These are phyloP conservation scores for Parapristionchus giblindavisi DNA, from an alignment of 2,888 invertebrate genomes.

Conservation along the genomic window DNA sequence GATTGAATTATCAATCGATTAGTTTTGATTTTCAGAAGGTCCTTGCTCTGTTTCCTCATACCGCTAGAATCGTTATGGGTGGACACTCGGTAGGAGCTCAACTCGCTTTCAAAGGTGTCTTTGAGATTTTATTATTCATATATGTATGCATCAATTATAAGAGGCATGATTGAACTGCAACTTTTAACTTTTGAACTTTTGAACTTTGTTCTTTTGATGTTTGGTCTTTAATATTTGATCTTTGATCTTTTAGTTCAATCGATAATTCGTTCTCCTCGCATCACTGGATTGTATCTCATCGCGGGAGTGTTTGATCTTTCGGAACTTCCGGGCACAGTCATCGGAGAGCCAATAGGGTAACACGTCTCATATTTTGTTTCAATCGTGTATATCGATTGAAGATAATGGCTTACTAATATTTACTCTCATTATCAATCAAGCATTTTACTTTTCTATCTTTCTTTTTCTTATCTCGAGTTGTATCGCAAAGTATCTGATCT, in stretches of 20 bases:
- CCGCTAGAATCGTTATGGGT: slow-evolving; percentile 22
- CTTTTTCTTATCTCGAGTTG: too few relatives aligned
- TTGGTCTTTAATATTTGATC: too few relatives aligned
- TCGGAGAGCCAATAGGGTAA: slow-evolving; percentile 31
- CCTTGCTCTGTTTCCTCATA: not conserved
- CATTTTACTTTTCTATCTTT: too few relatives aligned
- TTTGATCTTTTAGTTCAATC: too few relatives aligned
- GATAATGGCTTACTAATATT: not conserved
- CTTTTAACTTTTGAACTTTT: too few relatives aligned
- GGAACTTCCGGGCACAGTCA: not conserved
- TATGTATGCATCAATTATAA: not conserved
- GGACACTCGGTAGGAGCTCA: slow-evolving; percentile 33
- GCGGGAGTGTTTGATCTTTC: slow-evolving; percentile 30
- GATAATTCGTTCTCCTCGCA: slow-evolving; percentile 12
- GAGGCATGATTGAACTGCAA: too few relatives aligned
- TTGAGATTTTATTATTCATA: not conserved
- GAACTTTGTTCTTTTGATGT: too few relatives aligned
- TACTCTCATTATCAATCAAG: too few relatives aligned
- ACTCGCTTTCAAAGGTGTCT: slow-evolving; percentile 29
- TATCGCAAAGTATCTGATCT: too few relatives aligned
- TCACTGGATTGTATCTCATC: slow-evolving; percentile 21
- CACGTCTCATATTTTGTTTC: not conserved
- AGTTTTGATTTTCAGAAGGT: slow-evolving; percentile 6
- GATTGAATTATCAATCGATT: not conserved
- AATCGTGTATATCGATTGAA: not conserved